Percentiles rank a stretch among this genome's conserved stretches.
Conservation (phyloP, 2,113 vertebrate species). For the Stictonetta naevosa region DNA sequence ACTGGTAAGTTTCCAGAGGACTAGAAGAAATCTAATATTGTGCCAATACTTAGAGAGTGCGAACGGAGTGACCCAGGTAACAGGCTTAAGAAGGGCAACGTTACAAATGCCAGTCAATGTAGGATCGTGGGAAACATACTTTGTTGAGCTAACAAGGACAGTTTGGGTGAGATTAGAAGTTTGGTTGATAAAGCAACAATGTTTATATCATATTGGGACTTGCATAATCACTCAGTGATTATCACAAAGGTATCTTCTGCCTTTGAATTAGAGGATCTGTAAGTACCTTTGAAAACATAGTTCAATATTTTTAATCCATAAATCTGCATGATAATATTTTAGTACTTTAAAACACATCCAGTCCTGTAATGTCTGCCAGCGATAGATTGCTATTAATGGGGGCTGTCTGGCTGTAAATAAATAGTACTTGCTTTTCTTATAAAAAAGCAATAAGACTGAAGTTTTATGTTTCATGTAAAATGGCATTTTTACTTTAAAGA, state of each 20-base stretch:
- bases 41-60: background rate
- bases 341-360: background rate
- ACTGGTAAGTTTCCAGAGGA: background rate
- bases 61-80: background rate
- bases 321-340: background rate
- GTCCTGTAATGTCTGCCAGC: background rate
- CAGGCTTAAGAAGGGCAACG: background rate
- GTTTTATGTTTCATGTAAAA: background rate
- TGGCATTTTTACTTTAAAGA: conserved; percentile 36
- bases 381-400: background rate
- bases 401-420: conserved; percentile 35
- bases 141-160: background rate
- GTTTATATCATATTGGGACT: background rate
- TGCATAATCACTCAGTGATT: background rate
- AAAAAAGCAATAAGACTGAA: conserved; percentile 19
- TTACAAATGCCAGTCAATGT: background rate
- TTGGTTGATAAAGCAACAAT: background rate
- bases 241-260: background rate
- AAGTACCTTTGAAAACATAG: background rate
- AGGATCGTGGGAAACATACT: background rate
- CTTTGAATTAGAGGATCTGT: background rate
- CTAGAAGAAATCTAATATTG: background rate
- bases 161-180: background rate
- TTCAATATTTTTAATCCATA: background rate
- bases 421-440: conserved; percentile 4